Evolutionary conservation across 2,113 vertebrate species (phyloP).

Genomic region (Dascyllus trimaculatus): DNA sequence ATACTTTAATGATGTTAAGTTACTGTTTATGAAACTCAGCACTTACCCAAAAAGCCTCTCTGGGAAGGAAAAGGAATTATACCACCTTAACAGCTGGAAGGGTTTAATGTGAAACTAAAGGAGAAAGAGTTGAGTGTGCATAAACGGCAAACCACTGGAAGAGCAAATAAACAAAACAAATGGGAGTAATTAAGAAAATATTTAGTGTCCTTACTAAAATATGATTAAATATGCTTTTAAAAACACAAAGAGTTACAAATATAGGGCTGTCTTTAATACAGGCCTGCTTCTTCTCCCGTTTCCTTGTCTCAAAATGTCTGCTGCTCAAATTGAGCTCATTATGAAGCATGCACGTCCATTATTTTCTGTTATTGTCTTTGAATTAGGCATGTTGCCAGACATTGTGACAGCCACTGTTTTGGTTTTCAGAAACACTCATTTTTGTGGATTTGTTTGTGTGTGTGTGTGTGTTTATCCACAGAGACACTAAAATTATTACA

Average conservation of each 20-base stretch:
- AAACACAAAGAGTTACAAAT: neutral
- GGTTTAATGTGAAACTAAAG: constrained; percentile 11
- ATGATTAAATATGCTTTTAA: neutral
- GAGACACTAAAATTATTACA: constrained; percentile 95
- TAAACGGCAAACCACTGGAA: neutral
- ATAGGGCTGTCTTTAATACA: neutral
- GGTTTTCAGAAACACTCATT: neutral
- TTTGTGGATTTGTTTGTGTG: neutral
- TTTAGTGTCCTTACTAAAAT: neutral
- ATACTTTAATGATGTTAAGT: neutral
- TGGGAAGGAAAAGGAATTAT: neutral
- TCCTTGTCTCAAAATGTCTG: neutral
- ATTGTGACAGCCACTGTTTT: neutral
- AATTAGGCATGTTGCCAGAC: neutral
- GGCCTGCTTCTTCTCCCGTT: accelerated
- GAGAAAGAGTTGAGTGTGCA: neutral
- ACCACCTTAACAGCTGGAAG: neutral
- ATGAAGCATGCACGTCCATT: neutral
- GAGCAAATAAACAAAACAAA: constrained; percentile 7
- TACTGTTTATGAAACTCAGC: neutral
- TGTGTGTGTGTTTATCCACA: constrained; percentile 61
- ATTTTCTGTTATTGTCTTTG: neutral
- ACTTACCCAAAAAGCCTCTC: neutral
- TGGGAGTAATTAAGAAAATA: neutral
- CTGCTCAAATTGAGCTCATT: neutral